phyloP scores from a whole-genome alignment of 2,113 vertebrate species.

The Leucopsar rothschildi region DNA sequence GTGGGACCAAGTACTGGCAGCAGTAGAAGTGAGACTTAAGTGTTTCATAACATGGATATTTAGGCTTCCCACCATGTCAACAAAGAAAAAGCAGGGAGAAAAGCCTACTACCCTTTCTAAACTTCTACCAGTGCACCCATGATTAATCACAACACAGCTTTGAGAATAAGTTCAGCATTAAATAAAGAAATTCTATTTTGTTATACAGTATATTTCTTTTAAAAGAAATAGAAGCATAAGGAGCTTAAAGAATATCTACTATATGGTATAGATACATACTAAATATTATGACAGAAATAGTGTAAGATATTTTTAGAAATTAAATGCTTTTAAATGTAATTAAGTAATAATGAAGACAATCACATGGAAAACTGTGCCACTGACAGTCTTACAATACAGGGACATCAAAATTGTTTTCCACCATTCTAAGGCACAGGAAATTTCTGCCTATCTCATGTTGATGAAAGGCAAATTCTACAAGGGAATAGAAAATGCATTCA shows the following conservation, averaged over 20 bases:
- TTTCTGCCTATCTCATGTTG: neutral
- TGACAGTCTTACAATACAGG: slow-evolving; percentile 20
- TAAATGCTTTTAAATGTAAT: slow-evolving; percentile 28
- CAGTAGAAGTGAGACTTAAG: neutral
- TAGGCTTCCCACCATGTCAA: neutral
- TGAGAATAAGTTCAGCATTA: neutral
- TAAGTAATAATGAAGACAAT: neutral
- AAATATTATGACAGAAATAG: slow-evolving; percentile 35
- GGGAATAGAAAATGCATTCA: neutral
- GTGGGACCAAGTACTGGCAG: neutral
- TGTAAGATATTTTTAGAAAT: neutral
- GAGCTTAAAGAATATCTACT: neutral
- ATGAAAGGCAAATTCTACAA: neutral
- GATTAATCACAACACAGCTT: neutral
- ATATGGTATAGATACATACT: slow-evolving; percentile 7
- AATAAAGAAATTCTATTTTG: neutral
- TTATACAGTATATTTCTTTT: neutral
- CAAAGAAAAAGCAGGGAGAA: neutral
- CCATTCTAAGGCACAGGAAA: neutral
- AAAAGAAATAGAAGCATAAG: neutral
- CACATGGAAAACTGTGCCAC: neutral
- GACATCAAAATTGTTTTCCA: neutral
- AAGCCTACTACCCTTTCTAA: neutral
- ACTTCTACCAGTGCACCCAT: neutral
- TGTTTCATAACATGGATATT: neutral